These are phyloP conservation scores for Corydoras sp. DNA, from an alignment of 2,113 vertebrate species.

Conservation along the genomic window DNA sequence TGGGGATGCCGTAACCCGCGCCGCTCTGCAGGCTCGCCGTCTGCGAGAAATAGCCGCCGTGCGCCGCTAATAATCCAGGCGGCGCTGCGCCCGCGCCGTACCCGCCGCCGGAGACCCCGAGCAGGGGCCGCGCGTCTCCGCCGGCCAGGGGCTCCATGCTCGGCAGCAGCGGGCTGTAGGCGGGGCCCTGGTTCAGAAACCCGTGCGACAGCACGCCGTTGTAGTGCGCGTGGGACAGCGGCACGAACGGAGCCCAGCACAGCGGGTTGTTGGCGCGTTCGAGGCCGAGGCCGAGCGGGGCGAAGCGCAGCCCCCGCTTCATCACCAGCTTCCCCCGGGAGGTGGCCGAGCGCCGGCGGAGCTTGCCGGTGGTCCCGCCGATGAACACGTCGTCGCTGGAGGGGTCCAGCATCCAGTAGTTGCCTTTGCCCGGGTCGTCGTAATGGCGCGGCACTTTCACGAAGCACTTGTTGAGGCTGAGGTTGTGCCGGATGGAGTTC, in stretches of 20 bases:
- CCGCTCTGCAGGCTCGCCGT: conserved; percentile 39
- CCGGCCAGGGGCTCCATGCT: conserved; percentile 45
- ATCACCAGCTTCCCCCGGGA: conserved; percentile 55
- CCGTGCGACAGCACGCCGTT: conserved; percentile 44
- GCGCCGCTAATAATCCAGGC: conserved; percentile 48
- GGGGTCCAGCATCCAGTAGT: conserved; percentile 62
- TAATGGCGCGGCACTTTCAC: conserved; percentile 60
- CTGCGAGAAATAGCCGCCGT: conserved; percentile 50
- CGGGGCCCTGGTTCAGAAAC: conserved; percentile 53
- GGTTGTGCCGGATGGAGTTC: conserved; percentile 59
- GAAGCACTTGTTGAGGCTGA: conserved; percentile 60
- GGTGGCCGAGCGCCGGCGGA: conserved; percentile 54
- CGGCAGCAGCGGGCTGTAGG: conserved; percentile 48
- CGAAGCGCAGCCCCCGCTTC: conserved; percentile 54
- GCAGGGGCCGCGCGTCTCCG: conserved; percentile 46
- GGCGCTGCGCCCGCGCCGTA: conserved; percentile 47
- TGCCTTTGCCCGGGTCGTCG: conserved; percentile 58
- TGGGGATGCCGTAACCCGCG: conserved; percentile 41
- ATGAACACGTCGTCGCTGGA: conserved; percentile 60
- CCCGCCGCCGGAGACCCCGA: conserved; percentile 41
- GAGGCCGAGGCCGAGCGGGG: conserved; percentile 47
- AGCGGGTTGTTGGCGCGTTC: conserved; percentile 50
- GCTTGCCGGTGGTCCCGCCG: conserved; percentile 56
- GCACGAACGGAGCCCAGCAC: conserved; percentile 57
- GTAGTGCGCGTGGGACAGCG: conserved; percentile 50